Base-by-base conservation (phyloP, 1,140 invertebrate species). In the Plutomurus gul region DNA sequence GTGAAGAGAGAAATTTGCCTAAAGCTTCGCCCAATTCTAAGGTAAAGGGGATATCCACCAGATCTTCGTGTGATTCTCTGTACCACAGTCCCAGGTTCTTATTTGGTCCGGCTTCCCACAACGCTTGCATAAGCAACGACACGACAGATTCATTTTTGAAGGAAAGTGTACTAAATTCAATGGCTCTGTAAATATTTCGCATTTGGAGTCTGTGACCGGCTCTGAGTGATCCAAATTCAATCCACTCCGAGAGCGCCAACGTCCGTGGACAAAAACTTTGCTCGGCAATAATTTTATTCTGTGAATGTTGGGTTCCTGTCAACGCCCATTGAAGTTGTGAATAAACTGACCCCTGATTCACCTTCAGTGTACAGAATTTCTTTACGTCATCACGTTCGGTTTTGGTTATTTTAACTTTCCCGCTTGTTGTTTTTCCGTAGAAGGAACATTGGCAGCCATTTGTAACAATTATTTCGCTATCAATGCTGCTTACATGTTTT, bases 191-290 rank as follows among this genome's bases (percentile, higher is more conserved):
- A 73, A 82, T 49, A 49, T 82, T 80, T 33, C 75, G 16, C 20
- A 79, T 36, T 30, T 82, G 81, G 27, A 82, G 47, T 3, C 75
- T 65, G 16, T 77, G 47, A 20, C 81, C 79, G 2, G 81, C 70
- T 1, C 81, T 70, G 11, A 82, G 18, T 5, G 22, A 25, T 4
- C 78, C 81, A 70, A 82, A 82, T 6, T 74, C 74, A 7, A 40
- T 40, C 30, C 76, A 75, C 18, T 78, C 81, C 4, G 60, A 0
- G 1, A 40, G 16, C 0, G n/a, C 6, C 0, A 49, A 6, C 4
- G 13, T 40, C 40, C 20, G 18, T 4, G 46, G 75, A 76, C 75
- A 76, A 5, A 60, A 30, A 13, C 3, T 37, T 37, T 76, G 75
- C 20, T 18, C 11, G 13, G 76, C 40, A 6, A 72, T 8, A 16